These are phyloP conservation scores for Phoeniculus purpureus DNA, from an alignment of 2,797 vertebrate genomes.

Conservation along the genomic window DNA sequence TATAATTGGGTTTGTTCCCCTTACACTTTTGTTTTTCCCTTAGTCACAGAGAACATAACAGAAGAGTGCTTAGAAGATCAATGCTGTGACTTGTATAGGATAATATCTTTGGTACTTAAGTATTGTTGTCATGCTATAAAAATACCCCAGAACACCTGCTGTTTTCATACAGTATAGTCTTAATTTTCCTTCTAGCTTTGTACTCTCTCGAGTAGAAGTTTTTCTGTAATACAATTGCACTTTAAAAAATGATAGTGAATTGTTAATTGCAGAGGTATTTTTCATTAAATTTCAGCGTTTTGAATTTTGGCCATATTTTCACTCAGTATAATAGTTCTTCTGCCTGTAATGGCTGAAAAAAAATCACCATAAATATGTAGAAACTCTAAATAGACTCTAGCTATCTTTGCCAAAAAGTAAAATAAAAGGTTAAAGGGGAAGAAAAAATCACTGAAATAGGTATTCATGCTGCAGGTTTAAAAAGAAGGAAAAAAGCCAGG, in stretches of 20 bases:
- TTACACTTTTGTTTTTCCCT: background rate
- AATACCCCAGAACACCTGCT: background rate
- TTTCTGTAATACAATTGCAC: background rate
- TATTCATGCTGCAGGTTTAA: background rate
- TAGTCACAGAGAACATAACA: background rate
- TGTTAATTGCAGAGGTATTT: background rate
- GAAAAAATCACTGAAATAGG: background rate
- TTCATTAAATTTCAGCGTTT: background rate
- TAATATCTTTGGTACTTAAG: background rate
- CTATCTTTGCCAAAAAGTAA: background rate
- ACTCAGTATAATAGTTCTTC: background rate
- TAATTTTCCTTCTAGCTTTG: background rate
- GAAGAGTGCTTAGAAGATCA: background rate
- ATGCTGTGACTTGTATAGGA: background rate
- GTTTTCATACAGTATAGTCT: background rate
- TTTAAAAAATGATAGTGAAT: background rate
- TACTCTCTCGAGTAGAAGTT: background rate
- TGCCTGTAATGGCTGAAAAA: background rate
- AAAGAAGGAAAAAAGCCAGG: background rate
- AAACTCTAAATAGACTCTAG: background rate
- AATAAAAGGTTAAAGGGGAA: background rate
- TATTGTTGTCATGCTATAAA: background rate
- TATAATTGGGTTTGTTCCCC: background rate
- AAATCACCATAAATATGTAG: background rate
- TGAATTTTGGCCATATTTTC: background rate